phyloP scores from a whole-genome alignment of 2,888 invertebrate genomes.

The Eupithecia centaureata region DNA sequence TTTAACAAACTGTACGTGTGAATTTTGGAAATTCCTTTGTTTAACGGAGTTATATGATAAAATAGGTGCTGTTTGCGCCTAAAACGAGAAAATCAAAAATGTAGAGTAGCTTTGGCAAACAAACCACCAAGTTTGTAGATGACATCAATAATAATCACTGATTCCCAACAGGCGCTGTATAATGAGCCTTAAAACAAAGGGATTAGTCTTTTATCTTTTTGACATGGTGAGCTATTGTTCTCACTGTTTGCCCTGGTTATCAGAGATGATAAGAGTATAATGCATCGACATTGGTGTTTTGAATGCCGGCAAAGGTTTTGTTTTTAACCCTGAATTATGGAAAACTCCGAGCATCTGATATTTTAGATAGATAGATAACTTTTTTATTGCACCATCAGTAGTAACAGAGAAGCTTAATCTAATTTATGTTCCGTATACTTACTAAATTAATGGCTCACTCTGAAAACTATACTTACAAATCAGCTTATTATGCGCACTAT shows the following conservation, averaged over 20 bases:
- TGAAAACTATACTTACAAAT: too few relatives aligned
- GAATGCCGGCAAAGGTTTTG: constrained; percentile 3
- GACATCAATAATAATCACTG: constrained; percentile 14
- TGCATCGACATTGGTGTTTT: constrained; percentile 29
- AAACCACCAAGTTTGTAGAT: constrained; percentile 8
- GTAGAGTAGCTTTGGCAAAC: background rate
- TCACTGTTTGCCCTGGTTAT: constrained; percentile 34
- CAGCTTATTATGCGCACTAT: too few relatives aligned
- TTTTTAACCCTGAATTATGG: constrained; percentile 7
- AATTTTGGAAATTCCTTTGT: too few relatives aligned
- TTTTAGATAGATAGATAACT: too few relatives aligned
- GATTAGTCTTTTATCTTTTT: constrained; percentile 33
- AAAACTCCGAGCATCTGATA: background rate
- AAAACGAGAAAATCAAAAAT: background rate
- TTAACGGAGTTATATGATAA: too few relatives aligned
- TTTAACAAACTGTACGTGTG: too few relatives aligned
- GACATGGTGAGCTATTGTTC: constrained; percentile 36
- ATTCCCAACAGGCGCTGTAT: constrained; percentile 20
- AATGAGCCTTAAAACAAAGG: constrained; percentile 36
- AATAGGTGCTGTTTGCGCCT: too few relatives aligned
- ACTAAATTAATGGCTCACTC: too few relatives aligned
- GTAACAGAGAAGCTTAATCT: too few relatives aligned
- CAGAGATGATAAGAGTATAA: constrained; percentile 35
- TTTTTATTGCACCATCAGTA: too few relatives aligned
- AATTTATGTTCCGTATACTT: too few relatives aligned